Evolutionary conservation across 2,113 vertebrate species (phyloP).

Genomic region (Glaucomys volans): DNA sequence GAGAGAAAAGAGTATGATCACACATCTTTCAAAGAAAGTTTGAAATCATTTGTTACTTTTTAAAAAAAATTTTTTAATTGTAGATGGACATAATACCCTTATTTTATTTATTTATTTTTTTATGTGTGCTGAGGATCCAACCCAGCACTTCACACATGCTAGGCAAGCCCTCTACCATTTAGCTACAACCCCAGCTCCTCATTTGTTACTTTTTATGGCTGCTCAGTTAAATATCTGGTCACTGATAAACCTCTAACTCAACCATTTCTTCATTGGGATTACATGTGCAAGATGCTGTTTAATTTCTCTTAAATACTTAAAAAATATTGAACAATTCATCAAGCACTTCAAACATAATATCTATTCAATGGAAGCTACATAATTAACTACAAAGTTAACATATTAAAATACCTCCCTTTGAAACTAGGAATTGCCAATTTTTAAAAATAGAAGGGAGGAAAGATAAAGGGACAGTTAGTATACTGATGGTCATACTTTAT

Average conservation of each 20-base stretch:
- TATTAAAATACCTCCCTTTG: conserved; percentile 11
- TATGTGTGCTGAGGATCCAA: no score
- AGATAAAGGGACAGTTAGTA: background rate
- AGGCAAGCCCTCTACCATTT: no score
- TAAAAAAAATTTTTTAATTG: background rate
- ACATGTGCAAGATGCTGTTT: background rate
- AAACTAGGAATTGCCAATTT: background rate
- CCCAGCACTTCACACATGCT: no score
- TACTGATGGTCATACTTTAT: conserved; percentile 13
- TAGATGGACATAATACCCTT: no score
- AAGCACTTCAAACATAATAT: background rate
- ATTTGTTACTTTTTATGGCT: background rate
- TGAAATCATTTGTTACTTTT: conserved; percentile 1
- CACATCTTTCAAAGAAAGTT: conserved; percentile 19
- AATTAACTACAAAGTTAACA: background rate
- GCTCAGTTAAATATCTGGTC: conserved; percentile 3
- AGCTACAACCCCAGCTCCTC: background rate
- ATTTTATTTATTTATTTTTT: no score
- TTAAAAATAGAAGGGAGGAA: background rate
- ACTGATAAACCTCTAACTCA: background rate
- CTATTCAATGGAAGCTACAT: background rate
- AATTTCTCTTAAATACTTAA: background rate
- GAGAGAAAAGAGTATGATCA: background rate
- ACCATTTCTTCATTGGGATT: background rate
- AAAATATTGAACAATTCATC: background rate